Conservation (phyloP, 2,113 vertebrate species). For the Ictalurus punctatus region DNA sequence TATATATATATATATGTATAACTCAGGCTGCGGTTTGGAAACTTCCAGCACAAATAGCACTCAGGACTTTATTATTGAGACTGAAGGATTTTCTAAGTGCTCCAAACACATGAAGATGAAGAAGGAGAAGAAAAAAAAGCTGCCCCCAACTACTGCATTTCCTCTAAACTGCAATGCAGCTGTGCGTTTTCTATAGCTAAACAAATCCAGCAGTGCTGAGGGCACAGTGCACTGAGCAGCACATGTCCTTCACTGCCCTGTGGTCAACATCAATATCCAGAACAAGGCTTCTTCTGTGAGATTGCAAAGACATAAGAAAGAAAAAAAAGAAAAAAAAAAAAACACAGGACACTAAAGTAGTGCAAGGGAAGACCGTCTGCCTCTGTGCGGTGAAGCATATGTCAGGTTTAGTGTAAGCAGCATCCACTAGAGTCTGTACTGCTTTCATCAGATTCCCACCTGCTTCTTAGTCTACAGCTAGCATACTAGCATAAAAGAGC, state of each 20-base stretch:
- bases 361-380: background rate
- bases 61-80: slow-evolving; percentile 17
- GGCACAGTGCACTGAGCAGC: background rate
- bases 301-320: background rate
- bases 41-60: slow-evolving; percentile 31
- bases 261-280: slow-evolving; percentile 1
- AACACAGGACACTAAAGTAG: background rate
- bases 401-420: slow-evolving; percentile 12
- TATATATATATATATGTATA: background rate
- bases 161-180: slow-evolving; percentile 39
- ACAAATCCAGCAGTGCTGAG: slow-evolving; percentile 32
- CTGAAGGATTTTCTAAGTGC: slow-evolving; percentile 34
- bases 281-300: background rate
- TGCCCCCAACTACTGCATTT: slow-evolving; percentile 31
- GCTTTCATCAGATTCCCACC: slow-evolving; percentile 21
- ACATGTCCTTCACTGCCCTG: background rate
- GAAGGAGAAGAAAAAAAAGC: slow-evolving; percentile 33
- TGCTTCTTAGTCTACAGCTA: background rate
- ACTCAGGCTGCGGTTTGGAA: slow-evolving; percentile 20
- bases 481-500: background rate
- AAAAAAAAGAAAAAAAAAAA: background rate
- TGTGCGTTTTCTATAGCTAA: slow-evolving; percentile 15
- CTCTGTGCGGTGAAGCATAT: background rate
- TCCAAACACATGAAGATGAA: slow-evolving; percentile 37
- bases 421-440: background rate